Base-by-base conservation (phyloP, 1,140 invertebrate species). In the Planococcus citri region DNA sequence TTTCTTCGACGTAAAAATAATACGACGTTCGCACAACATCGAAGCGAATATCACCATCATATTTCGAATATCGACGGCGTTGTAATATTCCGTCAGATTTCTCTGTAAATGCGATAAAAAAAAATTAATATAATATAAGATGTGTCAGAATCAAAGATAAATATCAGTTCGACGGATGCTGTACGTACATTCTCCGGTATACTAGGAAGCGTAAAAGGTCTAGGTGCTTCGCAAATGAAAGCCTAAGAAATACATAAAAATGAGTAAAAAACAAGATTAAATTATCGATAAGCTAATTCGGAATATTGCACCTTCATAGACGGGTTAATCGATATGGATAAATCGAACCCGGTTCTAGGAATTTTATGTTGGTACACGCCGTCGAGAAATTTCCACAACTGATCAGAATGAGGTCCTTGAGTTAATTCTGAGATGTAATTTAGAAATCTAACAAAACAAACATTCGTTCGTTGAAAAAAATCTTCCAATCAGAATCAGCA, bases 31-130 rank as follows among this genome's bases (percentile, higher is more conserved):
- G 75, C 92, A 88, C 14, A 98, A 80, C 85, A 97, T 89, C 27
- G 94, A 94, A 3, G 94, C 93, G 83, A 97, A 96, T 72, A 98
- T 84, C 8, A 86, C 84, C 78, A 95, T 90, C 95, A 97, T 97
- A 76, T 93, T 95, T 75, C 90, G 86, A 25, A 87, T 80, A 78
- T 95, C 90, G 61, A 97, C 85, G 17, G 94, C 94, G 79, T 91
- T 96, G 79, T 92, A 97, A 84, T 97, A 97, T 79, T 97, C 92
- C 70, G 90, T 95, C 70, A 97, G 81, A 80, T 97, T 97, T 77
- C 92, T 87, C 94, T 97, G 82, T 51, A 86, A 85, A 71, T n/a
- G n/a, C n/a, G n/a, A 76, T 71, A 77, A 73, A 73, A 75, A 68
- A 73, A 70, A 33, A 33, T 33, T 33, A 33, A 33, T 33, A 12